Conservation (phyloP, 1,140 invertebrate genomes). For the Melanaphis sacchari region DNA sequence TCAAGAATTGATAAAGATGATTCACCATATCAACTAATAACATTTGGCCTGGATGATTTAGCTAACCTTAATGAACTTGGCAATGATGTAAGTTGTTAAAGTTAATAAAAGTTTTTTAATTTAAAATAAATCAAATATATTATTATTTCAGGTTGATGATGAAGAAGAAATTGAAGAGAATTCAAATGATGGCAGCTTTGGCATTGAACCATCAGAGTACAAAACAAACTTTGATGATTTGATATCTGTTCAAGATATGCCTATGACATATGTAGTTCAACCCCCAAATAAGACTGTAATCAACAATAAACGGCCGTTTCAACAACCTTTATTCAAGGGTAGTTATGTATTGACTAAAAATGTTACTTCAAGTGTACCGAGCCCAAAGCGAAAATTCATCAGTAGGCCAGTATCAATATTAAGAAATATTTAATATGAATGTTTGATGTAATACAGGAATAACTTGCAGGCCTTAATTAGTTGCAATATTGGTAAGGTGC, state of each 20-base stretch:
- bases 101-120: neutral
- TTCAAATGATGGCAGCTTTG: conserved; percentile 51
- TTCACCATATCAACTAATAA: conserved; percentile 51
- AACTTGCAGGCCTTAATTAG: neutral
- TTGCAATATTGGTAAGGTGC: conserved; percentile 26
- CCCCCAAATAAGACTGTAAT: conserved; percentile 50
- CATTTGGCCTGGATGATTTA: conserved; percentile 49
- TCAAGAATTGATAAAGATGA: conserved; percentile 48
- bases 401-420: conserved; percentile 55
- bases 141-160: conserved; percentile 39
- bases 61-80: conserved; percentile 51
- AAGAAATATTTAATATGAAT: conserved; percentile 40
- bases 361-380: conserved; percentile 30
- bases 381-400: conserved; percentile 51
- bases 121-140: neutral
- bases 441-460: neutral
- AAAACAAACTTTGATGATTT: conserved; percentile 55
- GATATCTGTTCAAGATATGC: conserved; percentile 52
- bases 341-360: conserved; percentile 54
- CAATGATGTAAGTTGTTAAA: conserved; percentile 38
- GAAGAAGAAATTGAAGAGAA: conserved; percentile 47
- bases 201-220: conserved; percentile 48
- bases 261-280: conserved; percentile 41
- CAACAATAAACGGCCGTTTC: conserved; percentile 43
- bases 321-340: conserved; percentile 24